phyloP scores from a whole-genome alignment of 2,888 invertebrate genomes.

The Petrolisthes cinctipes region DNA sequence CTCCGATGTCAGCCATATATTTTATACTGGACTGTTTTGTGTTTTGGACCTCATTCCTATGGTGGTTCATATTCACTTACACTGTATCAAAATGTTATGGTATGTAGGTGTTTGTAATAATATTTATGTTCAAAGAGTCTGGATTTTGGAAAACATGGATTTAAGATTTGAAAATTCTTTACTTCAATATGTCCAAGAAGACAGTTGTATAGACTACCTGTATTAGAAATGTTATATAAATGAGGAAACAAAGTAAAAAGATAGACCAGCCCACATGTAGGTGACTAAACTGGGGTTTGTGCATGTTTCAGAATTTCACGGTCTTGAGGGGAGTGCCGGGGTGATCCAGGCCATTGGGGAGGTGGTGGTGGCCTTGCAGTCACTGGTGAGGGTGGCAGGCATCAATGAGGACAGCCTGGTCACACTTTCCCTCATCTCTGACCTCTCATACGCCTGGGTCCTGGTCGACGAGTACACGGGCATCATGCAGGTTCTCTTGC shows the following conservation, averaged over 20 bases:
- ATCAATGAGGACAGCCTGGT: slow-evolving; percentile 93
- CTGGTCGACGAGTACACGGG: slow-evolving; percentile 88
- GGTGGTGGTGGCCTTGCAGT: slow-evolving; percentile 83
- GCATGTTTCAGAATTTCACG: slow-evolving; percentile 84
- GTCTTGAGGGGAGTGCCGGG: slow-evolving; percentile 89
- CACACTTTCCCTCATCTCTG: slow-evolving; percentile 91
- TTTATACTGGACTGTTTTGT: too few species aligned
- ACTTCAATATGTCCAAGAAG: too few species aligned
- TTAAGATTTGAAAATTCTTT: too few species aligned
- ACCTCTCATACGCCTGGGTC: slow-evolving; percentile 96
- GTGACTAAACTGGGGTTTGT: neutral
- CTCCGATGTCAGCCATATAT: too few species aligned
- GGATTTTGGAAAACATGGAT: too few species aligned
- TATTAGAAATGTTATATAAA: too few species aligned
- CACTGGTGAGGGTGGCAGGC: slow-evolving; percentile 88
- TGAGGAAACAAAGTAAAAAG: neutral
- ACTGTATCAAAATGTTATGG: too few species aligned
- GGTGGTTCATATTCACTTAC: too few species aligned
- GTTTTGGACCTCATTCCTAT: too few species aligned
- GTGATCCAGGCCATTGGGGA: slow-evolving; percentile 91
- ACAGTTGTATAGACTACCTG: too few species aligned
- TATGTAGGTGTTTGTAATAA: too few species aligned
- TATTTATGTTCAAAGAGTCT: too few species aligned
- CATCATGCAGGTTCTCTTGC: slow-evolving; percentile 80
- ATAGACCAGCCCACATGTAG: neutral